A percentile compares a stretch with the other conserved stretches of the same genome.
These are phyloP conservation scores for Ceuthmochares aereus DNA, from an alignment of 2,113 vertebrate genomes.

Conservation along the genomic window DNA sequence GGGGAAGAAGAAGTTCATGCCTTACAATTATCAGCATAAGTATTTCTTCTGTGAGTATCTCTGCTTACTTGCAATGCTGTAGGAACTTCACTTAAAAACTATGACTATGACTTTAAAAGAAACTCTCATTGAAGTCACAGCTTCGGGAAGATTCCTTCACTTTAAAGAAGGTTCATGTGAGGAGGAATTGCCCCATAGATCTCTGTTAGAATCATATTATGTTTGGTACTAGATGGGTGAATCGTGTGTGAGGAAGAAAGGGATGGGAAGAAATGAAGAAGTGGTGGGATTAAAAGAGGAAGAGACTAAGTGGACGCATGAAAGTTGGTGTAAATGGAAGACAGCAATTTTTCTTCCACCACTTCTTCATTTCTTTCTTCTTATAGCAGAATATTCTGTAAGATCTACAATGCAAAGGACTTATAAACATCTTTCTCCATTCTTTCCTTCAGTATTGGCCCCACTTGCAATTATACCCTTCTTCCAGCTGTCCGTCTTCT, in stretches of 20 bases:
- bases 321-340: background rate
- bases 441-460: conserved; percentile 43
- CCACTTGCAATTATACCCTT: conserved; percentile 24
- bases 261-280: background rate
- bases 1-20: conserved; percentile 85
- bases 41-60: conserved; percentile 84
- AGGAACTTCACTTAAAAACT: background rate
- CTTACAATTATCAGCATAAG: conserved; percentile 84
- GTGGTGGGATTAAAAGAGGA: background rate
- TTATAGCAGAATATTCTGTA: background rate
- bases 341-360: background rate
- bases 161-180: rapidly evolving
- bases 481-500: conserved; percentile 47
- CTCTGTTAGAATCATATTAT: background rate
- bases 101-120: background rate
- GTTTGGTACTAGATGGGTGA: background rate
- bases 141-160: background rate
- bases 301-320: background rate
- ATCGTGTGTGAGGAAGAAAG: background rate
- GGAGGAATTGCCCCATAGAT: background rate
- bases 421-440: background rate
- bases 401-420: background rate
- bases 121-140: background rate
- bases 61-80: background rate
- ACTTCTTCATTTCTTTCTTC: too few species aligned